These are phyloP conservation scores for Sebastes aleutianus DNA, from an alignment of 2,797 vertebrate species.

Conservation along the genomic window DNA sequence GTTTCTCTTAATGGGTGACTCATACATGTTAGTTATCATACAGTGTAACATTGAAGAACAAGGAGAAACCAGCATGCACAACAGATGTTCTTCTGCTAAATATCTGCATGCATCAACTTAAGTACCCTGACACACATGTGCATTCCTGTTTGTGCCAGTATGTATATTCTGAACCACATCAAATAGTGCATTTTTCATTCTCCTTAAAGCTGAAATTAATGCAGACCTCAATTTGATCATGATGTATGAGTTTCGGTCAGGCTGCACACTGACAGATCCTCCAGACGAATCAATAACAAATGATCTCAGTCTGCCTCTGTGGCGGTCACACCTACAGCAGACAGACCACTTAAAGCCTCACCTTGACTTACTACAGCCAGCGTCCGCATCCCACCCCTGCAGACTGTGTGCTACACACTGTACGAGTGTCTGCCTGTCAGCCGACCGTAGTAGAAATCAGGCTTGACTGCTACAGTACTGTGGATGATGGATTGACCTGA, in stretches of 20 bases:
- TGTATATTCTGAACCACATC: not conserved
- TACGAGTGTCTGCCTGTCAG: not conserved
- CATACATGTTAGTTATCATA: not conserved
- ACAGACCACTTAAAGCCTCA: slow-evolving; percentile 23
- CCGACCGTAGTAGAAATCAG: not conserved
- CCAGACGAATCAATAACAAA: slow-evolving; percentile 45
- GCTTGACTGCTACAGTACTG: not conserved
- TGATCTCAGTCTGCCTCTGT: slow-evolving; percentile 10
- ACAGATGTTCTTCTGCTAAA: not conserved
- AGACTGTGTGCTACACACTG: not conserved
- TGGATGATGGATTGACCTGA: slow-evolving; percentile 28
- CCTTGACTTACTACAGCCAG: slow-evolving; percentile 8
- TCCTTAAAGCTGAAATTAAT: slow-evolving; percentile 12
- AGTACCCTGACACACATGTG: not conserved
- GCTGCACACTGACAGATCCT: slow-evolving; percentile 10
- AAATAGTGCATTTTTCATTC: not conserved
- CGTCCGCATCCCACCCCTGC: not conserved
- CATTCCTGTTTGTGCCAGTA: not conserved
- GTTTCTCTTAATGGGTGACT: not conserved
- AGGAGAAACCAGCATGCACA: not conserved
- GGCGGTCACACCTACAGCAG: slow-evolving; percentile 29
- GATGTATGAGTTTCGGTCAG: slow-evolving; percentile 10
- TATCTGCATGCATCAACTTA: not conserved
- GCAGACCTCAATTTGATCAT: slow-evolving; percentile 27
- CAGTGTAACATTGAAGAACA: not conserved